Conservation (phyloP, 2,888 invertebrate genomes). For the Opisthograptis luteolata region DNA sequence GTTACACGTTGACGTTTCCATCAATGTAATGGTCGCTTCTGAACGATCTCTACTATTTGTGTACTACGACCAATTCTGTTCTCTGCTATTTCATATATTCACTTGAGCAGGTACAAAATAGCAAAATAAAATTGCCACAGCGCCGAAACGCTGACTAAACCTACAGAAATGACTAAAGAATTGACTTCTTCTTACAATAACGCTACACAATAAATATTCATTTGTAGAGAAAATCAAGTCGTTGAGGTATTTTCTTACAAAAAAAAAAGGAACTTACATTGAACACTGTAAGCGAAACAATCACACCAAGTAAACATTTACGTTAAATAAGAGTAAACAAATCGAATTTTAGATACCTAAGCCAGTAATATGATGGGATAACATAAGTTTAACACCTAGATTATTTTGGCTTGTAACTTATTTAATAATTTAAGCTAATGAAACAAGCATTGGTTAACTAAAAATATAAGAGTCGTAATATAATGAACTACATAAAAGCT, state of each 20-base stretch:
- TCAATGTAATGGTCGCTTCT: neutral
- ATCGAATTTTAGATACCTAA: neutral
- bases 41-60: neutral
- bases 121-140: slow-evolving; percentile 44
- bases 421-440: neutral
- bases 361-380: neutral
- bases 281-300: slow-evolving; percentile 29
- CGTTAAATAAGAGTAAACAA: neutral
- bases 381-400: slow-evolving; percentile 11
- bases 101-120: slow-evolving; percentile 64
- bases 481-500: too few species aligned
- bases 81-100: slow-evolving; percentile 33
- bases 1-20: too few species aligned
- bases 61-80: neutral
- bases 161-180: slow-evolving; percentile 78
- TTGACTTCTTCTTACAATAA: slow-evolving; percentile 73
- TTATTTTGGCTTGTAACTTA: slow-evolving; percentile 45
- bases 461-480: too few species aligned
- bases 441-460: neutral
- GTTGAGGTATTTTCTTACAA: slow-evolving; percentile 70
- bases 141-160: slow-evolving; percentile 45
- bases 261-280: slow-evolving; percentile 60
- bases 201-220: slow-evolving; percentile 67
- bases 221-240: slow-evolving; percentile 49
- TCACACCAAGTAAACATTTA: slow-evolving; percentile 7